Conservation (phyloP, 2,888 invertebrate genomes). For the Erpobdella octoculata region DNA sequence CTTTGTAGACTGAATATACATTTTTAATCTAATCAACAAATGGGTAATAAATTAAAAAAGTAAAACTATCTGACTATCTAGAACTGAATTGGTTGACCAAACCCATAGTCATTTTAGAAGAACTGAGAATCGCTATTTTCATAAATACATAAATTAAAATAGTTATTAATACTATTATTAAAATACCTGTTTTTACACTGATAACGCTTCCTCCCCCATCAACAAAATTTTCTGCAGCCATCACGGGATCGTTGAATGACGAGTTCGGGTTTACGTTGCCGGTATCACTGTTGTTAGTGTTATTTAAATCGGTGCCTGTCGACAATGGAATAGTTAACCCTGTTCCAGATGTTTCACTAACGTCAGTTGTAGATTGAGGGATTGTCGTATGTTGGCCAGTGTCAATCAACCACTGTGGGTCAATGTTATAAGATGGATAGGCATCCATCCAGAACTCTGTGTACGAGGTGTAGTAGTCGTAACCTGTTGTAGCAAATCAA, state of each 20-base stretch:
- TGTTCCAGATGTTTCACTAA: not conserved
- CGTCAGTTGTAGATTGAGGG: slow-evolving; percentile 2
- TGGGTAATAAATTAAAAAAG: not conserved
- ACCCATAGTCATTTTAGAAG: no score
- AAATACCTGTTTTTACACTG: not conserved
- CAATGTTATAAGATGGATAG: not conserved
- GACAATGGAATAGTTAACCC: not conserved
- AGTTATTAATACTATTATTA: not conserved
- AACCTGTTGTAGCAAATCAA: slow-evolving; percentile 16
- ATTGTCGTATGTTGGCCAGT: not conserved
- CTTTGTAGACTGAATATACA: no score
- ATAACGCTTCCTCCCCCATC: not conserved
- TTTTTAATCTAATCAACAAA: slow-evolving; percentile 3
- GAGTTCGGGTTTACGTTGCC: not conserved
- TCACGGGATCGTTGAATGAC: not conserved
- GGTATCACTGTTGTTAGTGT: not conserved
- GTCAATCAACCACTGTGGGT: not conserved
- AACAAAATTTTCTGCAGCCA: slow-evolving; percentile 1
- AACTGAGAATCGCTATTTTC: no score
- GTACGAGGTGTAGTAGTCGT: slow-evolving; percentile 8
- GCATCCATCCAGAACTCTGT: not conserved
- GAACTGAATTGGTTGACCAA: not conserved
- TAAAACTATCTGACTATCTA: not conserved
- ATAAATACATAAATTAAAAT: no score
- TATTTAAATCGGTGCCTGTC: not conserved